phyloP scores from a whole-genome alignment of 2,888 invertebrate genomes.

The Drosophila crucigera region DNA sequence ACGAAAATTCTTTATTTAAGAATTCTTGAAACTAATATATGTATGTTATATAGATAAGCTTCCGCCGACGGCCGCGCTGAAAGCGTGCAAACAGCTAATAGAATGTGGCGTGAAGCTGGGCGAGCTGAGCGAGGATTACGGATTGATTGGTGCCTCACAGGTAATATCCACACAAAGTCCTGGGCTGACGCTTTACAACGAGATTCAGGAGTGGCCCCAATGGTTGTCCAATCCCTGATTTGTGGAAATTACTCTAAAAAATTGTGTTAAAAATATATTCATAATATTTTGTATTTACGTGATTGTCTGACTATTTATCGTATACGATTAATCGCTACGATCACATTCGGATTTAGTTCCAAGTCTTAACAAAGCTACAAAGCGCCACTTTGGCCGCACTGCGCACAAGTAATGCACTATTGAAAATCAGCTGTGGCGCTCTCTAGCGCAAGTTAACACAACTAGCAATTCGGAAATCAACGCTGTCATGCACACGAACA shows the following conservation, averaged over 20 bases:
- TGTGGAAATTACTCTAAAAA: not conserved
- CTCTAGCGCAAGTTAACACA: slow-evolving; percentile 4
- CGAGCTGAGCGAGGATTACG: slow-evolving; percentile 84
- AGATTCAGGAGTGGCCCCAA: slow-evolving; percentile 86
- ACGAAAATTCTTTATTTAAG: not conserved
- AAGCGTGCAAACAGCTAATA: slow-evolving; percentile 85
- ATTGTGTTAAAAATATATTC: not conserved
- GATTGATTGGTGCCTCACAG: slow-evolving; percentile 86
- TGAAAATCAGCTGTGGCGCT: slow-evolving; percentile 2
- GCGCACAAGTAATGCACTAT: not conserved
- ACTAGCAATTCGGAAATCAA: not conserved
- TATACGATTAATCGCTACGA: slow-evolving; percentile 2
- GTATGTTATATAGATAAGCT: slow-evolving; percentile 79
- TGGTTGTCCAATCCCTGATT: slow-evolving; percentile 77
- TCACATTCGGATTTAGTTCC: not conserved
- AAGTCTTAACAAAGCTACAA: not conserved
- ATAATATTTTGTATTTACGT: not conserved
- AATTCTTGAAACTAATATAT: not conserved
- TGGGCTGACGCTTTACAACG: slow-evolving; percentile 85
- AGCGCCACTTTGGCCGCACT: not conserved
- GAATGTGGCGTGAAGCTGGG: slow-evolving; percentile 85
- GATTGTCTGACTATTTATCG: not conserved
- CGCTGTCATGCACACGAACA: not conserved
- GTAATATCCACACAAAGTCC: slow-evolving; percentile 85
- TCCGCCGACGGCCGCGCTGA: slow-evolving; percentile 83